Evolutionary conservation across 2,113 vertebrate species (phyloP), one percentile per base, ranked within the genome.

Genomic region (Bujurquina vittata): DNA sequence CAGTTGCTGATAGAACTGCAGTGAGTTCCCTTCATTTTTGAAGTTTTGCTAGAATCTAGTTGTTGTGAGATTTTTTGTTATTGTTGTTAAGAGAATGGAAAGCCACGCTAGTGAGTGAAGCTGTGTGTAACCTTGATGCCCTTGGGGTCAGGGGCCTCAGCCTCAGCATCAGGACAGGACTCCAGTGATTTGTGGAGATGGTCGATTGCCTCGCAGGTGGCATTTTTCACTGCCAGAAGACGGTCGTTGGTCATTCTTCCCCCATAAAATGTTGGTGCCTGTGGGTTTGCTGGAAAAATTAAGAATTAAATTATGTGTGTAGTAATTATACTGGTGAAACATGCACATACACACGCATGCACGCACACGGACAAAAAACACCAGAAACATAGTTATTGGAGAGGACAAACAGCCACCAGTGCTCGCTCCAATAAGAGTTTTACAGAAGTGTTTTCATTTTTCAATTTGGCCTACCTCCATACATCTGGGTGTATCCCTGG

Each of bases 121-220:
- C 2, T 26, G 14, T 5, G 54, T 46, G n/a, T 73, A 3, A 93
- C 94, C 97, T 97, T 98, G 93, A 99, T 75, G 67, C 96, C 97
- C 26, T 88, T 92, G 0, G 98, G 98, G 79, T 99, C 97, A 43
- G 96, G 89, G 23, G 84, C 92, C 79, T 95, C 92, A 0, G 86
- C 81, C 1, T 97, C 92, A 0, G 96, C 74, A 1, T 84, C 82
- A 0, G 98, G 98, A 87, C 97, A 95, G 4, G 97, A 96, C 90
- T 97, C 96, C 69, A 99, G 91, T 3, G 97, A 98, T 75, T 91
- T 94, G 84, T 99, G 97, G 26, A 99, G 96, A 82, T 97, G 96
- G 84, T 97, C 95, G 17, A 98, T 97, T 80, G 96, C 96, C 60
- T 98, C 96, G 4, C 93, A 94, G 3, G 90, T 98, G 84, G 96